Base-by-base conservation (phyloP, 37 sponge, comb jelly and placozoan species). In the Bolinopsis microptera region DNA sequence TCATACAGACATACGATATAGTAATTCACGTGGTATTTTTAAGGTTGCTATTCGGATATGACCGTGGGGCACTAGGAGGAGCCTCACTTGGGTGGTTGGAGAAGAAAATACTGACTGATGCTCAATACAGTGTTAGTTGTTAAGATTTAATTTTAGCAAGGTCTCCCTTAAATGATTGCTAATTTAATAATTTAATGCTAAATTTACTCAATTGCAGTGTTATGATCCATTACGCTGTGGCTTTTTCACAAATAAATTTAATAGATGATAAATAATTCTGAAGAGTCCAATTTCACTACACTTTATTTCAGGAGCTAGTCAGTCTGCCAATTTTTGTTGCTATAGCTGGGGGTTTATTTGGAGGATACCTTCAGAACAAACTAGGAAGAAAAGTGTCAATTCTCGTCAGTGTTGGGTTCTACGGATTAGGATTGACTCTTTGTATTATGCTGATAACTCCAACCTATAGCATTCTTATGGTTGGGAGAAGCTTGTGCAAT, bases 41-140 rank as follows among this genome's bases (percentile, higher is more conserved):
- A 40, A 86, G 90, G 36, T 2, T 86, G 38, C 41, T 86, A 18
- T 86, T 33, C 26, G 90, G 90, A 41, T 86, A 86, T 41, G 90
- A 86, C 36, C 34, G 90, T 36, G 90, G 90, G 13, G 90, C 90
- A 24, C 13, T 86, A 22, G 90, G 90, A 39, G 90, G 90, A n/a
- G 90, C 90, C 24, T 86, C 90, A 23, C 32, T 86, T 86, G 90
- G 90, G 3, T 41, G 38, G 3, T n/a, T 41, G 9, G 24, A 27
- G 3, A 9, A 22, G 1, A 3, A 23, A 3, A 33, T 86, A 2
- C 27, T 86, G 18, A 41, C 32, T 41, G 27, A 28, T 24, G 16
- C 34, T 40, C 90, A 86, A 41, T 86, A 86, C 61, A 48, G 61
- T 13, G 61, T 48, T 48, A 18, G 61, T 48, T 48, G 9, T 48